These are phyloP conservation scores for Alca torda DNA, from an alignment of 2,797 vertebrate genomes.

Conservation along the genomic window DNA sequence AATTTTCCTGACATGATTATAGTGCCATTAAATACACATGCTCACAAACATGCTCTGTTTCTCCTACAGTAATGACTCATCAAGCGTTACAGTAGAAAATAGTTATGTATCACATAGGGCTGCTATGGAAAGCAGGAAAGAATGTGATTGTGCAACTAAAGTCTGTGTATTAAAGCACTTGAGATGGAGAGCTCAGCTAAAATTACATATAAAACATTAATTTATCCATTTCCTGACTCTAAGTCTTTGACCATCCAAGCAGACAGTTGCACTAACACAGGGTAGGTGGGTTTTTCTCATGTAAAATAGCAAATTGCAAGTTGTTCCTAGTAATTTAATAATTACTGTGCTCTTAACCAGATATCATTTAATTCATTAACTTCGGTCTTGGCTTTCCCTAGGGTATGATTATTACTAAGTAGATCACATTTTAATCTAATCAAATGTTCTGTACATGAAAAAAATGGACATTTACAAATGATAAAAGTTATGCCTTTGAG, in stretches of 20 bases:
- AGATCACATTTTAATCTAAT: neutral
- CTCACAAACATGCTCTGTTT: neutral
- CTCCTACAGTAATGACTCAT: slow-evolving; percentile 47
- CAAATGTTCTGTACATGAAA: neutral
- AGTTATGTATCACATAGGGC: slow-evolving; percentile 7
- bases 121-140: slow-evolving; percentile 24
- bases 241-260: neutral
- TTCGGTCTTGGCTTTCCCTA: neutral
- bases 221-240: neutral
- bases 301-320: neutral
- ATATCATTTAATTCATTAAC: neutral
- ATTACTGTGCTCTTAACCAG: neutral
- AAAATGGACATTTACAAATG: neutral
- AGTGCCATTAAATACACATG: neutral
- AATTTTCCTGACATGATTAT: neutral
- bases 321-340: neutral
- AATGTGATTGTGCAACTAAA: slow-evolving; percentile 26
- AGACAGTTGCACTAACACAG: neutral
- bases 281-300: neutral
- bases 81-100: slow-evolving; percentile 37
- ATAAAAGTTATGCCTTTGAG: neutral
- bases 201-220: neutral
- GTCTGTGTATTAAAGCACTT: neutral
- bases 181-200: slow-evolving; percentile 1
- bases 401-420: neutral